Evolutionary conservation across 2,113 vertebrate genomes (phyloP), one percentile per base, ranked within the genome.

Genomic region (Pachyramphus minor): DNA sequence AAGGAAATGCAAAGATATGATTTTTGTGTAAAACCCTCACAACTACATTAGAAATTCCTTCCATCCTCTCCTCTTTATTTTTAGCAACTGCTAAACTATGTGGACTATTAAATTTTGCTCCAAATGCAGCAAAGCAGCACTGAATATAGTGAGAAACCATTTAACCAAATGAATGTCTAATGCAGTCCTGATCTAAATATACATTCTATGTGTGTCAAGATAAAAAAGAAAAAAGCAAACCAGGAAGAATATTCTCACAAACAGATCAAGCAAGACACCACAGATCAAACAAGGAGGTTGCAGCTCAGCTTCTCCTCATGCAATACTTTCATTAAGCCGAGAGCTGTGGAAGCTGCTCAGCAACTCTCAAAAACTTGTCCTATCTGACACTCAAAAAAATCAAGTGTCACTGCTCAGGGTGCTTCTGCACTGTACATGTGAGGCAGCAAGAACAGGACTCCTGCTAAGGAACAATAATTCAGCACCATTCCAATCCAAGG

Each of bases 41-140:
- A 60, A 25, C 53, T 58, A 11, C 68, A 66, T 83, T 63, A 91
- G 45, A 87, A 83, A 84, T 84, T 93, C 63, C 55, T 82, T 94
- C 41, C 42, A 72, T 17, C 9, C 24, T 79, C 74, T 87, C 37
- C 73, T 66, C 60, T 47, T 82, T 94, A 93, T 76, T 94, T 95
- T 92, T 87, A 94, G 81, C 25, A 72, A 75, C 91, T 3, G 12
- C 68, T 81, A 41, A 94, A 77, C n/a, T 41, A 9, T 79, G 49
- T 79, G 53, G 49, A 89, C 53, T 50, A 52, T 79, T 87, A 94
- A 49, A 76, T 94, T 94, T 93, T 91, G 62, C 39, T 94, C 69
- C 84, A 93, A 78, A 82, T 35, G 58, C 77, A 79, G 80, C 81
- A 89, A 93, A 79, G 58, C 58, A 76, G 27, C 11, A 72, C 69